Base-by-base conservation (phyloP, 2,888 invertebrate species). In the Therioaphis trifolii region DNA sequence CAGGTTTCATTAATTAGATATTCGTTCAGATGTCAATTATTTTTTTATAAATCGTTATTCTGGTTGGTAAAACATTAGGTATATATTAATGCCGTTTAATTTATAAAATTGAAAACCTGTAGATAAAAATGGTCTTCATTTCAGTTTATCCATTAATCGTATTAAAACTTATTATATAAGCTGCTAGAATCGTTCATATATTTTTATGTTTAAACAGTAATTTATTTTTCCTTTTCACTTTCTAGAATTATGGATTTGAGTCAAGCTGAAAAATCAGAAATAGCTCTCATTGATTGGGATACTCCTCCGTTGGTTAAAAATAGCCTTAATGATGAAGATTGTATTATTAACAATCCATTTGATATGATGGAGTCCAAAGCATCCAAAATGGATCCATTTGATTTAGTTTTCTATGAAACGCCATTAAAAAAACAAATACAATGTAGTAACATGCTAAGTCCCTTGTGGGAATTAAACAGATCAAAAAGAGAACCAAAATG, bases 341-440 rank as follows among this genome's bases (percentile, higher is more conserved):
- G 14, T 18, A 12, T 35, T 29, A 80, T 55, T 35, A 82, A 82
- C 40, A 82, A 82, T 27, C 82, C 82, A 52, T 82, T 82, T 66
- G 82, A 82, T 74, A 24, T 35, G 24, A 40, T 82, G 7, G 82
- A 74, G 29, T 40, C 74, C 7, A 49, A 63, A 74, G 82, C 82
- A 18, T 72, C 63, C 3, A 72, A 35, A 18, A 74, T 74, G 82
- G 63, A 74, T 66, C 74, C 74, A n/a, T 74, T 82, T 74, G 74
- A 82, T 74, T 52, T 82, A 66, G 52, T 52, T 40, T 24, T 35
- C n/a, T 2, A 35, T 27, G 58, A 82, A 21, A 72, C 21, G 14
- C 18, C 63, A 63, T 9, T 18, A 52, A 52, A 12, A 27, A 21
- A 7, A 63, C 63, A 74, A 18, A 61, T 63, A n/a, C 72, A 61